Percentiles rank a stretch among this genome's conserved stretches.
These are phyloP conservation scores for Limnephilus lunatus DNA, from an alignment of 2,888 invertebrate species.

Conservation along the genomic window DNA sequence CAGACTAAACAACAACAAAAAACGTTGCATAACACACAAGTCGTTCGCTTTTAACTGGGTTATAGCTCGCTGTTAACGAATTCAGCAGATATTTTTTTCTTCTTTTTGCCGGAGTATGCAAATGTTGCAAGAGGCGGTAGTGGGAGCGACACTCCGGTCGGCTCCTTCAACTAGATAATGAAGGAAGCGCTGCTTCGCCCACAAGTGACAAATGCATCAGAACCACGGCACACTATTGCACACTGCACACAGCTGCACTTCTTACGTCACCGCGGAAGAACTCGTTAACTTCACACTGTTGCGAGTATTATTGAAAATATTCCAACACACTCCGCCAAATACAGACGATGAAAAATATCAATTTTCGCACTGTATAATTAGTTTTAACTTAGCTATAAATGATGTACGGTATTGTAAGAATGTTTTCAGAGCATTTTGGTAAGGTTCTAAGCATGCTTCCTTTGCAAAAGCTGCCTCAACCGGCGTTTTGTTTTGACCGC, in stretches of 20 bases:
- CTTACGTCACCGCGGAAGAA: slow-evolving; percentile 33
- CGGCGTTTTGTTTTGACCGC: slow-evolving; percentile 44
- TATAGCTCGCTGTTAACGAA: slow-evolving; percentile 22
- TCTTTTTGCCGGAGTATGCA: slow-evolving; percentile 3
- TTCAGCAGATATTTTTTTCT: not conserved
- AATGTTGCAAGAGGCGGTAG: not conserved
- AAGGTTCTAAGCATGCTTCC: not conserved
- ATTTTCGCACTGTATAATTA: not conserved
- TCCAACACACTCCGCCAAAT: not conserved
- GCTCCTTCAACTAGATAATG: slow-evolving; percentile 36
- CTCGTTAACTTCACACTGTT: slow-evolving; percentile 22
- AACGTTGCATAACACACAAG: slow-evolving; percentile 48
- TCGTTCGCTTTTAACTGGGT: slow-evolving; percentile 53
- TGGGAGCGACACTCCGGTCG: not conserved
- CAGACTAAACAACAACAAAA: slow-evolving; percentile 27
- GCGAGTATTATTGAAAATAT: not conserved
- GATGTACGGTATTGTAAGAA: not conserved
- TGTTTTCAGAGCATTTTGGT: not conserved
- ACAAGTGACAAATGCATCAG: slow-evolving; percentile 29
- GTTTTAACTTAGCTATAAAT: not conserved
- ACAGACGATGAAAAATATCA: not conserved
- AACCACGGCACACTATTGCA: not conserved
- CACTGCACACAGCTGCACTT: slow-evolving; percentile 24
- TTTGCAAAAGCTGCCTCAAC: slow-evolving; percentile 14
- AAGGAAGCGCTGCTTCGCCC: slow-evolving; percentile 40